These are phyloP conservation scores for Neofelis nebulosa DNA, from an alignment of 2,113 vertebrate species.

Conservation along the genomic window DNA sequence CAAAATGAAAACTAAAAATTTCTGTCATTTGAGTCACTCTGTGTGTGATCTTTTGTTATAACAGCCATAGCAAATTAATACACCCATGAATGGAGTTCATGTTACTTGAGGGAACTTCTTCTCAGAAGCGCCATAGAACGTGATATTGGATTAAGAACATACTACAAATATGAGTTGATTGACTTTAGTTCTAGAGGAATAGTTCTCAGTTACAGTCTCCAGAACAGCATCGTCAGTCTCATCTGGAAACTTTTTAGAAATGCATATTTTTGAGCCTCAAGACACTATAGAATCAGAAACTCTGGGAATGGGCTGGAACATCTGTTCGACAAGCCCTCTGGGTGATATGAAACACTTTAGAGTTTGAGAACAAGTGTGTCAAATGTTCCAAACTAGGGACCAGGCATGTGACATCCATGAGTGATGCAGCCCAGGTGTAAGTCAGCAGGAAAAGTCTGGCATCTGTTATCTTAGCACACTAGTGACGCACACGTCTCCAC, in stretches of 20 bases:
- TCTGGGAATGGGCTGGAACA: neutral
- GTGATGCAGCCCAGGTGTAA: neutral
- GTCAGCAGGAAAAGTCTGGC: neutral
- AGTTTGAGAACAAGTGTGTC: neutral
- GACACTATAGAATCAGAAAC: neutral
- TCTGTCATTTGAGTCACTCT: neutral
- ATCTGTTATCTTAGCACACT: neutral
- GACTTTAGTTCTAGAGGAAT: neutral
- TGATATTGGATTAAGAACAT: neutral
- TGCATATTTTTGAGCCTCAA: neutral
- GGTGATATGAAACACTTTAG: neutral
- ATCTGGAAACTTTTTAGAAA: neutral
- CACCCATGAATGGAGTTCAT: neutral
- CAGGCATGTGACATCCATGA: neutral
- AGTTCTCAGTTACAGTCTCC: neutral
- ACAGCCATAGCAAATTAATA: neutral
- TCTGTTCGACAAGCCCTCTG: neutral
- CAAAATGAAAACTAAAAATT: no score
- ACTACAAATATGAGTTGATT: neutral
- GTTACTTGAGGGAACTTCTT: neutral
- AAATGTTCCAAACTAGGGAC: neutral
- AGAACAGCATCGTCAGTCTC: neutral
- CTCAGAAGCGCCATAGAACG: fast-evolving
- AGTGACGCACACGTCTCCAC: neutral
- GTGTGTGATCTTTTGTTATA: neutral